Percentiles rank a stretch among this genome's conserved stretches.
Conservation (phyloP, 2,113 vertebrate species). For the Recurvirostra avosetta region DNA sequence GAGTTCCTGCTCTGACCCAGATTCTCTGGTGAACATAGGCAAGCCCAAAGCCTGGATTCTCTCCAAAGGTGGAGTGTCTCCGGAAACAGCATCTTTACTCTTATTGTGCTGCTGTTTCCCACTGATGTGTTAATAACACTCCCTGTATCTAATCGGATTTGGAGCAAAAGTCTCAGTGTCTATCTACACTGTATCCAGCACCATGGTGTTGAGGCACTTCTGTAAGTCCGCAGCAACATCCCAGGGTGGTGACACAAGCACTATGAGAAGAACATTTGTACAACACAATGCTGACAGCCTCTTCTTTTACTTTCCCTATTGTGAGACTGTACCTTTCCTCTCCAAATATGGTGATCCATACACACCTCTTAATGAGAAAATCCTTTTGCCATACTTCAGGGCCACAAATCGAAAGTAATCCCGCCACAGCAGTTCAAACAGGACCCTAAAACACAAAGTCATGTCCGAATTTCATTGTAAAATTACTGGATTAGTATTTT, state of each 20-base stretch:
- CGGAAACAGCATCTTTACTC: neutral
- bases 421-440: constrained; percentile 85
- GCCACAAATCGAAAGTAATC: constrained; percentile 84
- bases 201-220: neutral
- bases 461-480: neutral
- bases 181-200: neutral
- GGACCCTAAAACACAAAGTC: constrained; percentile 73
- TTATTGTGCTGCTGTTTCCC: neutral
- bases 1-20: neutral
- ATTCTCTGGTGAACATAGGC: neutral
- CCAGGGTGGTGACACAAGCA: neutral
- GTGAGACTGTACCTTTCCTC: neutral
- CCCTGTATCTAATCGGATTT: neutral
- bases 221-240: neutral
- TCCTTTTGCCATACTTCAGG: constrained; percentile 76
- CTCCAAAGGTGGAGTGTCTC: neutral
- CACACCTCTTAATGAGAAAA: constrained; percentile 78
- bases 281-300: neutral
- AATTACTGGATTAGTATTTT: neutral
- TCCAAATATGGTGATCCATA: neutral
- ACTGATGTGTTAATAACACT: neutral
- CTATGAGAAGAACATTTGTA: neutral
- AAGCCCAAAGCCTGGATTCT: neutral
- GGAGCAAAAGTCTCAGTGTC: neutral
- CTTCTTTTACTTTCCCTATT: neutral